Evolutionary conservation across 2,888 invertebrate genomes (phyloP), one percentile per base, ranked within the genome.

Genomic region (Lycophotia porphyrea): DNA sequence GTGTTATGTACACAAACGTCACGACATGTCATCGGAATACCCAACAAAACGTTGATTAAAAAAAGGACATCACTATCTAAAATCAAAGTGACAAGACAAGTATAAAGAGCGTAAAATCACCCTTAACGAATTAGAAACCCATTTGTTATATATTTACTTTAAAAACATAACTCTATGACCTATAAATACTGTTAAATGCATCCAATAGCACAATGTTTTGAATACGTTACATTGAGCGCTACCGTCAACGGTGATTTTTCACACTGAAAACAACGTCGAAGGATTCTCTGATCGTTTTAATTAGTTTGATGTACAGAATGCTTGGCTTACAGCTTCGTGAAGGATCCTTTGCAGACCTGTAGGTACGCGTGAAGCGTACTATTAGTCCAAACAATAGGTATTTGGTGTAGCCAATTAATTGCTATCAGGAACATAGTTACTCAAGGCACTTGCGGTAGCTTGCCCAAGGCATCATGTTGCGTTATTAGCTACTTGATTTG

Each of bases 1-100:
- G 66, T 47, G 21, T 34, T 36, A 71, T 80, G 77, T 82, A 87
- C 71, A 81, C 70, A 84, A 72, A 74, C 31, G 65, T 47, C 73
- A 66, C 9, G 15, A 21, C 34, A 31, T 74, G 85, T 68, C 73
- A 63, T 74, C 74, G 69, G 61, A 80, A 75, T 36, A 34, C 36
- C 60, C 47, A 52, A 60, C 58, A 66, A 60, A 27, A 31, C 70
- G 71, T 79, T 75, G 70, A 77, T 76, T 67, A 64, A 64, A 65
- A 74, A 70, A 52, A 52, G 66, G 65, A 81, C 70, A 66, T 81
- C 76, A 78, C 60, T 78, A 75, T 81, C 69, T 65, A 69, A 72
- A 77, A 75, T 70, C 67, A 65, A 42, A 68, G 34, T 60, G 44
- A 60, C 31, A n/a, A 24, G 31, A 8, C 24, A 52, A 27, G 18